Percentiles rank a stretch among this genome's conserved stretches.
Evolutionary conservation across 1,140 invertebrate genomes (phyloP).

Genomic region (Trichonephila clavipes): DNA sequence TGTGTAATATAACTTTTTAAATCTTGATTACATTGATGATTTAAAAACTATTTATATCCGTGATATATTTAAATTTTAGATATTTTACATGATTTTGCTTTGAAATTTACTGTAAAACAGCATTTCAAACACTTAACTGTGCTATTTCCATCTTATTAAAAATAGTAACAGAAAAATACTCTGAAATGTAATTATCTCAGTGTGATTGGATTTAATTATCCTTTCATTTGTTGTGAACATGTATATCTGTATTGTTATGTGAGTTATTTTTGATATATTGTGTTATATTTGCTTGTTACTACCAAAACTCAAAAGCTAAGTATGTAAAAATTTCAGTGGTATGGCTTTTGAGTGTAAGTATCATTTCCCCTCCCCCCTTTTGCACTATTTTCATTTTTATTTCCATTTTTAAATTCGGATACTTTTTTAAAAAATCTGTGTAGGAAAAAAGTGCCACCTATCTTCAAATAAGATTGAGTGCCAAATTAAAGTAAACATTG

Average conservation of each 20-base stretch:
- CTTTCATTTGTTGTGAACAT: slow-evolving; percentile 6
- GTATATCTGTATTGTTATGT: neutral
- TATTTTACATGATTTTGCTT: too few relatives aligned
- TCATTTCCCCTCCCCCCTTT: neutral
- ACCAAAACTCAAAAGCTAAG: slow-evolving; percentile 3
- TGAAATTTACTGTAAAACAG: too few relatives aligned
- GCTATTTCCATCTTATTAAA: neutral
- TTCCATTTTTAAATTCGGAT: neutral
- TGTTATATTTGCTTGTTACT: neutral
- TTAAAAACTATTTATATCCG: too few relatives aligned
- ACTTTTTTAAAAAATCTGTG: neutral
- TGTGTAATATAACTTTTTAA: too few relatives aligned
- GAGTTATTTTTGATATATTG: slow-evolving; percentile 26
- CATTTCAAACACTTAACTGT: too few relatives aligned
- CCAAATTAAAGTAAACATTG: neutral
- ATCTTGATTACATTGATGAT: too few relatives aligned
- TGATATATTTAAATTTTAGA: neutral
- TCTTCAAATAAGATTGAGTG: neutral
- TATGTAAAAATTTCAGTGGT: slow-evolving; percentile 9
- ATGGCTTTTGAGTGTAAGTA: neutral
- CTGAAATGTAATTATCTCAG: neutral
- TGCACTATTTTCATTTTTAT: too few relatives aligned
- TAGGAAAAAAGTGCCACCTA: neutral
- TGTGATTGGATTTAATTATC: neutral
- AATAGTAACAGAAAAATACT: neutral